Conservation (phyloP, 2,888 invertebrate genomes). For the Pandemis corylana region DNA sequence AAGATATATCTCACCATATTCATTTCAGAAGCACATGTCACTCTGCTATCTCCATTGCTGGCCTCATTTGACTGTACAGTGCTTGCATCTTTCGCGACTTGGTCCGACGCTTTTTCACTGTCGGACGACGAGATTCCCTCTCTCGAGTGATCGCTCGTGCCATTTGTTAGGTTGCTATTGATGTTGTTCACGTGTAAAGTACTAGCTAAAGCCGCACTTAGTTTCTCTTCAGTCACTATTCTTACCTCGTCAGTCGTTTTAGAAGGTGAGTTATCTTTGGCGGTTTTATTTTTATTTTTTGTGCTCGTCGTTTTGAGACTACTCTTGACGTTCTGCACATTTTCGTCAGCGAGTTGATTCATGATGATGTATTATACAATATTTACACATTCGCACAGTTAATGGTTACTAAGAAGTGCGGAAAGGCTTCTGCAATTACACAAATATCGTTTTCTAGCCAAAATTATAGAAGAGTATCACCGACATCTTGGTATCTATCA, state of each 20-base stretch:
- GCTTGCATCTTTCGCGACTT: slow-evolving; percentile 68
- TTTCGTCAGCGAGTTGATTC: slow-evolving; percentile 76
- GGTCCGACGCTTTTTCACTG: slow-evolving; percentile 58
- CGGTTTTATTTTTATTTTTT: slow-evolving; percentile 79
- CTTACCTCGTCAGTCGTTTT: slow-evolving; percentile 68
- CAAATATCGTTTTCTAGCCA: slow-evolving; percentile 77
- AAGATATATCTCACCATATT: slow-evolving; percentile 56
- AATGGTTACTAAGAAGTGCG: slow-evolving; percentile 68
- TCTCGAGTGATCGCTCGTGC: slow-evolving; percentile 72
- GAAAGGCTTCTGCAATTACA: slow-evolving; percentile 67
- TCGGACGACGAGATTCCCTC: slow-evolving; percentile 38
- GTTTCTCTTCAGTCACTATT: slow-evolving; percentile 70
- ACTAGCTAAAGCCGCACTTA: slow-evolving; percentile 75
- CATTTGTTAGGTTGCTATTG: slow-evolving; percentile 79
- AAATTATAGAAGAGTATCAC: slow-evolving; percentile 78
- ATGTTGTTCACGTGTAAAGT: slow-evolving; percentile 76
- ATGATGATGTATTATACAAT: slow-evolving; percentile 70
- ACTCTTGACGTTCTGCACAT: slow-evolving; percentile 74
- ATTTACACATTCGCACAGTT: slow-evolving; percentile 76
- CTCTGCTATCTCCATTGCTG: slow-evolving; percentile 54
- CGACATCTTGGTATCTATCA: slow-evolving; percentile 80
- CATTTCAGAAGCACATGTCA: slow-evolving; percentile 48
- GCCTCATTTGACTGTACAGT: slow-evolving; percentile 73
- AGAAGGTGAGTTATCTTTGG: slow-evolving; percentile 74
- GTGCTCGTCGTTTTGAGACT: slow-evolving; percentile 72